phyloP scores from a whole-genome alignment of 1,140 invertebrate species.

The Colletes latitarsis region DNA sequence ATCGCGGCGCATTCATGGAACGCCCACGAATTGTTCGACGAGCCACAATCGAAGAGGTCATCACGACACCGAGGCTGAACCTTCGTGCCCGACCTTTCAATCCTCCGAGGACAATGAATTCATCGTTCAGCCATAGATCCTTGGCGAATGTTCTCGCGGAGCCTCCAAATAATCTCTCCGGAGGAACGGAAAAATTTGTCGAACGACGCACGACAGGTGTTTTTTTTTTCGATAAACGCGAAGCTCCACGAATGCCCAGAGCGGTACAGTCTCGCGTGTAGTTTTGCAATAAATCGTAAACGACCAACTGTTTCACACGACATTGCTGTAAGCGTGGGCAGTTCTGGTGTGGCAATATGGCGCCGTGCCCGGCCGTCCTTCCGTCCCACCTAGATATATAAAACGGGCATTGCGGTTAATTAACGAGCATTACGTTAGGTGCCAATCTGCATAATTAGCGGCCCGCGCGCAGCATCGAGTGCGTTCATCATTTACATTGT shows the following conservation, averaged over 20 bases:
- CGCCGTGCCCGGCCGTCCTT: constrained; percentile 66
- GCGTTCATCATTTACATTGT: constrained; percentile 69
- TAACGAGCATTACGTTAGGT: constrained; percentile 73
- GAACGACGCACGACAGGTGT: not conserved
- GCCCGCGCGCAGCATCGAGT: constrained; percentile 58
- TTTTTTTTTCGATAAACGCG: not conserved
- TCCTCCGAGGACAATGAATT: constrained; percentile 46
- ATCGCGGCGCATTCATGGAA: constrained; percentile 71
- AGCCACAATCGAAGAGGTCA: constrained; percentile 42
- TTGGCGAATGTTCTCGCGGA: not conserved
- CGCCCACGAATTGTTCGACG: constrained; percentile 68
- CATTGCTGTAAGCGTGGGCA: constrained; percentile 47
- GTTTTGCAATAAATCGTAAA: constrained; percentile 47
- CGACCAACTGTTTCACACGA: constrained; percentile 39
- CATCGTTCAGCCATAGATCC: constrained; percentile 4
- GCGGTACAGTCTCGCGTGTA: not conserved
- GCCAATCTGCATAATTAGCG: constrained; percentile 74
- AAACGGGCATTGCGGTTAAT: constrained; percentile 72
- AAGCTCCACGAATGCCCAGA: not conserved
- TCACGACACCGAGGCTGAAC: constrained; percentile 21
- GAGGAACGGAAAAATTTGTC: not conserved
- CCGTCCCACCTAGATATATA: constrained; percentile 64
- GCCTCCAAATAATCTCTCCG: not conserved
- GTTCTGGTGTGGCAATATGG: constrained; percentile 60
- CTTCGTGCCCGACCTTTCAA: constrained; percentile 64